Conservation (phyloP, 2,888 invertebrate genomes). For the Eupeodes luniger region DNA sequence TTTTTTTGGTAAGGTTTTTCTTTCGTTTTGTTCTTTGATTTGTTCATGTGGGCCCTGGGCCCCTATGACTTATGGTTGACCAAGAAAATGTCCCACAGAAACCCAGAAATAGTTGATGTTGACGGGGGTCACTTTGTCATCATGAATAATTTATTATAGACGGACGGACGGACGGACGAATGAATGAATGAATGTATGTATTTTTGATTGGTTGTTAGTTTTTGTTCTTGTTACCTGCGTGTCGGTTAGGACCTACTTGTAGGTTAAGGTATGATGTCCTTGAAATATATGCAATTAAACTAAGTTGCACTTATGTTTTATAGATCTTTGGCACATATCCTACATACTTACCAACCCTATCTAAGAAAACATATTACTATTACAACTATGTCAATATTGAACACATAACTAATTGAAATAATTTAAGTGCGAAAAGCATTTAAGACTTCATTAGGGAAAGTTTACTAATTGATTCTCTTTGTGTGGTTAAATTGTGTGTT, state of each 20-base stretch:
- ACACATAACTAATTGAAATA: conserved; percentile 37
- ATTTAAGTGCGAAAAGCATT: conserved; percentile 7
- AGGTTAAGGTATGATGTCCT: neutral
- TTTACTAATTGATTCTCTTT: conserved; percentile 60
- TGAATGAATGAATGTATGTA: neutral
- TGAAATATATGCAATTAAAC: conserved; percentile 10
- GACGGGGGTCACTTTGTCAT: conserved; percentile 46
- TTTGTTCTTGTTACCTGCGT: neutral
- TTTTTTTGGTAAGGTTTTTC: neutral
- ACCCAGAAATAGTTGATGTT: conserved; percentile 5
- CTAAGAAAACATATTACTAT: no score
- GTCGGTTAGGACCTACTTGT: no score
- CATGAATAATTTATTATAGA: conserved; percentile 30
- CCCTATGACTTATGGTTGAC: conserved; percentile 51
- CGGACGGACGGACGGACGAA: neutral
- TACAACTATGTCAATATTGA: neutral
- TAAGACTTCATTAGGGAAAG: conserved; percentile 37
- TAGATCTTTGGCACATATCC: no score
- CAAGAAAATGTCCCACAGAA: conserved; percentile 22
- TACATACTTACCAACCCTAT: no score
- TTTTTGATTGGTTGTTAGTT: neutral
- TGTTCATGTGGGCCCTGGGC: neutral
- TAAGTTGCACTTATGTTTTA: conserved; percentile 3
- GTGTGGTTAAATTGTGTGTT: conserved; percentile 60
- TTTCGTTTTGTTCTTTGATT: neutral